A percentile compares a stretch with the other conserved stretches of the same genome.
These are phyloP conservation scores for Agrotis puta DNA, from an alignment of 2,888 invertebrate species.

Conservation along the genomic window DNA sequence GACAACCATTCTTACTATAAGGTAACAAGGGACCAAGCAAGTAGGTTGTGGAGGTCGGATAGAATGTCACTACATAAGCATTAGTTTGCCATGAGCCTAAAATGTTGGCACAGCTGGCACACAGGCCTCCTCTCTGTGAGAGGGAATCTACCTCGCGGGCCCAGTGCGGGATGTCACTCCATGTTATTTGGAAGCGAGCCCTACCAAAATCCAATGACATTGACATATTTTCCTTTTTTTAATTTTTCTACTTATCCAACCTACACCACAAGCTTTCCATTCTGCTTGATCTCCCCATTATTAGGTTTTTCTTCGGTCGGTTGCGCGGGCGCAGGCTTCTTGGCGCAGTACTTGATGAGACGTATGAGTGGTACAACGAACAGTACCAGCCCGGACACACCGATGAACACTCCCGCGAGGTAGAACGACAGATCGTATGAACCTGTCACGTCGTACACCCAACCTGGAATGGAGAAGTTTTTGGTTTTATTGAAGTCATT, in stretches of 20 bases:
- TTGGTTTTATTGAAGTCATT: background rate
- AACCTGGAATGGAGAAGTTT: constrained; percentile 89
- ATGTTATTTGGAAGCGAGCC: background rate
- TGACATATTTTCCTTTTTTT: no score
- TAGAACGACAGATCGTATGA: constrained; percentile 95
- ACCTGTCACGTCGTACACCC: constrained; percentile 95
- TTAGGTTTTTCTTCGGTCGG: constrained; percentile 50
- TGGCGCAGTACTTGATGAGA: constrained; percentile 49
- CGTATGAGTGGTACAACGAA: constrained; percentile 75
- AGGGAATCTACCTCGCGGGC: no score
- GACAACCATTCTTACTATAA: background rate
- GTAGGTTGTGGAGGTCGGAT: background rate
- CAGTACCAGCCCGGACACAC: constrained; percentile 93
- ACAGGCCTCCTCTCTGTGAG: no score
- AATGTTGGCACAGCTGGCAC: no score
- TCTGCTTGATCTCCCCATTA: constrained; percentile 71
- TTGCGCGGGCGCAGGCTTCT: constrained; percentile 5
- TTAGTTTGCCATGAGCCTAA: no score
- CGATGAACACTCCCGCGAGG: constrained; percentile 95
- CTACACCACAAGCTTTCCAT: constrained; percentile 70
- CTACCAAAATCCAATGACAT: no score
- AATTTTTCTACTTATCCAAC: background rate
- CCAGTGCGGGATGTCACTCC: background rate
- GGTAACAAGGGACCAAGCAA: background rate
- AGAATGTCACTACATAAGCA: background rate